Evolutionary conservation across 1,140 invertebrate species (phyloP).

Genomic region (Plutomurus gul): DNA sequence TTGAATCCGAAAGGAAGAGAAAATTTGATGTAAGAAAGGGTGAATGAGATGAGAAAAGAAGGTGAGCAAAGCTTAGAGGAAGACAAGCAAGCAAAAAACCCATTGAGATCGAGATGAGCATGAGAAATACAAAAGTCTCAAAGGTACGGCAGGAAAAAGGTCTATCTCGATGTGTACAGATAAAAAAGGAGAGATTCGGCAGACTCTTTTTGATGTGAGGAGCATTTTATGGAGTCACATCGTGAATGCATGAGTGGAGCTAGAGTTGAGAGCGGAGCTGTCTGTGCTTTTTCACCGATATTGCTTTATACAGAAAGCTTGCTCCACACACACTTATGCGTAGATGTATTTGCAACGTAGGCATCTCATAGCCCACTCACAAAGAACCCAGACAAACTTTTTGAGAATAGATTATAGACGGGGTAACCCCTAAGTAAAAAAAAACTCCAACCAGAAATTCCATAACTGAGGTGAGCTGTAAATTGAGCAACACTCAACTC

Average conservation of each 20-base stretch:
- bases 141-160: not conserved
- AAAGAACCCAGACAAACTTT: not conserved
- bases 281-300: not conserved
- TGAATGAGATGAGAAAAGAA: not conserved
- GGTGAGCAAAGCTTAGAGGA: not conserved
- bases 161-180: not conserved
- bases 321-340: not conserved
- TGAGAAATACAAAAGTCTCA: not conserved
- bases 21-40: not conserved
- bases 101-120: constrained; percentile 4
- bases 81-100: not conserved
- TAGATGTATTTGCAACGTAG: not conserved
- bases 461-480: not conserved
- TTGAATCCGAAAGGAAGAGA: not conserved
- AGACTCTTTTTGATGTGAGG: constrained; percentile 25
- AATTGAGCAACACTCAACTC: not conserved
- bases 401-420: not conserved
- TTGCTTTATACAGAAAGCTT: not conserved
- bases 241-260: constrained; percentile 19
- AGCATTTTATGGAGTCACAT: constrained; percentile 27
- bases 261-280: not conserved
- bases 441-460: not conserved
- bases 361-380: not conserved
- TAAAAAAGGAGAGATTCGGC: constrained; percentile 10
- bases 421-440: not conserved